Evolutionary conservation across 1,140 invertebrate species (phyloP), one percentile per base, ranked within the genome.

Genomic region (Homarus americanus): DNA sequence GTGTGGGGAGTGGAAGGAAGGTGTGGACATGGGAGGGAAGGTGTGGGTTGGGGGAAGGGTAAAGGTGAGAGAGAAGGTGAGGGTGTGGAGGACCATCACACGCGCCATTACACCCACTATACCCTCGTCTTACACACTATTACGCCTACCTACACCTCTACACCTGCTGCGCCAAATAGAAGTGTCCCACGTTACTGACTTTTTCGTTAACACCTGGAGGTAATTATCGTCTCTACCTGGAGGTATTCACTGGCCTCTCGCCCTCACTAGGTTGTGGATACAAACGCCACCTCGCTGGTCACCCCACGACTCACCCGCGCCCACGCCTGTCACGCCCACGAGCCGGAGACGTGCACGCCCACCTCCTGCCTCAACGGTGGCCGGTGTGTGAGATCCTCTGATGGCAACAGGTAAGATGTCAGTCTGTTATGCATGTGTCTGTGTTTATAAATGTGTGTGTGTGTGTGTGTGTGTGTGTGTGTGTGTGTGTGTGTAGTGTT

Each of bases 351-450:
- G 17, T 90, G 88, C 53, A 78, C 80, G 1, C 72, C 66, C 44
- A 78, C 53, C 15, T 83, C 88, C 17, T 90, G 88, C 53, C 49
- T 90, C 32, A 90, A 90, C 28, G 88, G 88, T 24, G 88, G 88
- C 0, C 66, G 80, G 9, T 90, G 88, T 73, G 38, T 83, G 2
- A 72, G 40, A 15, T 28, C 32, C 36, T 3, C 44, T 41, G 17
- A 10, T 24, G 87, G 79, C 34, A 89, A 89, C 63, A 89, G 87
- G 87, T 89, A 40, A 34, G 28, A 66, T 83, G 82, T n/a, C 9
- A 17, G 32, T 34, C 7, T 75, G 32, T 75, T 0, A 34, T 34
- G 32, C 15, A 34, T 34, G 12, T 75, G 72, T 40, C 38, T 36
- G 0, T 34, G 3, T 1, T 34, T 10, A 10, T 32, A 75, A 7